phyloP scores from a whole-genome alignment of 2,888 invertebrate genomes.

The Drosophila percnosoma region DNA sequence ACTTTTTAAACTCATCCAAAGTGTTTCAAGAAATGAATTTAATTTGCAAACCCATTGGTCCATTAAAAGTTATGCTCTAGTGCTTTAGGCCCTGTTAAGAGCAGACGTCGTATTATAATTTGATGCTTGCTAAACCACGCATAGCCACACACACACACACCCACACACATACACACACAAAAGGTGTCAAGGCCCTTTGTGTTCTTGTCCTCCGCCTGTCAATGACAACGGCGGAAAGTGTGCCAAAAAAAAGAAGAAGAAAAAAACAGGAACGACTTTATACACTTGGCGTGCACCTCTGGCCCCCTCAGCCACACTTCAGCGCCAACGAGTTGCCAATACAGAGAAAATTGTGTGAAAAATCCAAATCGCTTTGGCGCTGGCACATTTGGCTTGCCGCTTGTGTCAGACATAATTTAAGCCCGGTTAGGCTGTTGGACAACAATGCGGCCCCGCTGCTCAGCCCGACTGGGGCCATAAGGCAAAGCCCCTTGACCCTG shows the following conservation, averaged over 20 bases:
- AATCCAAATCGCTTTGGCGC: slow-evolving; percentile 69
- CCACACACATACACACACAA: slow-evolving; percentile 28
- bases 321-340: neutral
- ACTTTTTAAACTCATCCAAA: neutral
- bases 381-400: slow-evolving; percentile 60
- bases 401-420: slow-evolving; percentile 78
- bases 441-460: slow-evolving; percentile 44
- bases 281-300: slow-evolving; percentile 35
- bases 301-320: neutral
- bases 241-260: slow-evolving; percentile 54
- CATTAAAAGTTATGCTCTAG: slow-evolving; percentile 44
- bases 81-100: slow-evolving; percentile 44
- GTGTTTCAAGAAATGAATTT: slow-evolving; percentile 20
- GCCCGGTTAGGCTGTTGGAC: slow-evolving; percentile 60
- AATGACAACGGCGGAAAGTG: slow-evolving; percentile 71
- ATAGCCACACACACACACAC: neutral
- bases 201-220: slow-evolving; percentile 67
- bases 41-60: slow-evolving; percentile 37
- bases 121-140: slow-evolving; percentile 24
- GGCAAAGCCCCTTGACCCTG: slow-evolving; percentile 74
- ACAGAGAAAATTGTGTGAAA: slow-evolving; percentile 66
- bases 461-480: slow-evolving; percentile 56
- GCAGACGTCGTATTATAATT: slow-evolving; percentile 49
- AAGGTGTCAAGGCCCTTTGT: slow-evolving; percentile 77
- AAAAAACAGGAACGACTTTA: slow-evolving; percentile 69